These are phyloP conservation scores for Antigone vipio DNA, from an alignment of 2,113 vertebrate species.

Conservation along the genomic window DNA sequence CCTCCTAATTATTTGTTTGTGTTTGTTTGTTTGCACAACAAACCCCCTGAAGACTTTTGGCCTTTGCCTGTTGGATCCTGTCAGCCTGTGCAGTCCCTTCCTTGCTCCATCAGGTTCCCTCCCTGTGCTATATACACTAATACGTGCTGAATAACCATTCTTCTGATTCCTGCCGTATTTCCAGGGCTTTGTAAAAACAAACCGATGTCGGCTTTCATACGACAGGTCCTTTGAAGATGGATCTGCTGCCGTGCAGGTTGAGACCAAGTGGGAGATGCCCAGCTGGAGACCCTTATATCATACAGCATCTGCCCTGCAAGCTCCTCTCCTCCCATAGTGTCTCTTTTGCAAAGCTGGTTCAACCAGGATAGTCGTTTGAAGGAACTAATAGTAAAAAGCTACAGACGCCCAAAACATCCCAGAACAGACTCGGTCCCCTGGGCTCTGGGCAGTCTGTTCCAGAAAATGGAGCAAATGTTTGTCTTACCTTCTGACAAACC, in stretches of 20 bases:
- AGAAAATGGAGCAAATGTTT: constrained; percentile 6
- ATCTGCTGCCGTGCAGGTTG: not conserved
- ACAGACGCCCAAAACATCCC: not conserved
- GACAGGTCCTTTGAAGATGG: not conserved
- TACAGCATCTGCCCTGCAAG: not conserved
- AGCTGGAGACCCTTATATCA: not conserved
- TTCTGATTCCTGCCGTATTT: not conserved
- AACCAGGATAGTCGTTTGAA: not conserved
- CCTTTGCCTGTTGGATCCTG: not conserved
- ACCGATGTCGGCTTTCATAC: not conserved
- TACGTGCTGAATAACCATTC: not conserved
- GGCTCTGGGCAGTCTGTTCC: not conserved
- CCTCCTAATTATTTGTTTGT: not conserved
- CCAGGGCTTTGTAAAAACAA: not conserved
- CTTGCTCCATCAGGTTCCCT: not conserved
- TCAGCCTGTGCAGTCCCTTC: not conserved
- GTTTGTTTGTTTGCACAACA: not conserved
- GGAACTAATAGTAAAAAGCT: not conserved
- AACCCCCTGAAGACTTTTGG: not conserved
- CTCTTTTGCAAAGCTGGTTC: not conserved
- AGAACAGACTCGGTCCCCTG: not conserved
- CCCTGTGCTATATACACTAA: not conserved
- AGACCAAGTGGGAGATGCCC: not conserved
- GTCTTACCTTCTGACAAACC: not conserved
- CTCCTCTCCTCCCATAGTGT: not conserved